These are phyloP conservation scores for Meleagris gallopavo DNA, from an alignment of 2,113 vertebrate species.

Conservation along the genomic window DNA sequence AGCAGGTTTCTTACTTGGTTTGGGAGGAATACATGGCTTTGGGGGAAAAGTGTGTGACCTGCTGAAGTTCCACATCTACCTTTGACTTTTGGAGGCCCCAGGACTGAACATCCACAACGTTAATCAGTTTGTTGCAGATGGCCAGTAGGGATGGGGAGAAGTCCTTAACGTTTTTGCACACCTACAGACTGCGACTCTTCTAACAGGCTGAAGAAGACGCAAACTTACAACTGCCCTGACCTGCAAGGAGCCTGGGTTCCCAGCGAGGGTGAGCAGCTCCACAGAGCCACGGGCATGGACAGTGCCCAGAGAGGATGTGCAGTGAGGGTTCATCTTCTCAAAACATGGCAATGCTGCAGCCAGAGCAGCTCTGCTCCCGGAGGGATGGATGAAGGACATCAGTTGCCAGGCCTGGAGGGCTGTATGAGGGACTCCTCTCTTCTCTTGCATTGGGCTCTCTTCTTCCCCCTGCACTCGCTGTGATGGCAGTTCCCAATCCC, in stretches of 20 bases:
- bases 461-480: not conserved
- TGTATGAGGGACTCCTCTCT: not conserved
- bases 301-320: not conserved
- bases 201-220: not conserved
- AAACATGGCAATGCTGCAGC: not conserved
- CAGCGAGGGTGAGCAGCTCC: not conserved
- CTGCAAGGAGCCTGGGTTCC: not conserved
- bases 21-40: constrained; percentile 15
- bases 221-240: not conserved
- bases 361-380: not conserved
- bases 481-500: not conserved
- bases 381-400: not conserved
- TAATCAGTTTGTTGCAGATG: not conserved
- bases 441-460: not conserved
- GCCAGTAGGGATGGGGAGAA: not conserved
- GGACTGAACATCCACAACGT: constrained; percentile 7
- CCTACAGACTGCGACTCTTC: not conserved
- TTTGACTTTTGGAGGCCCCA: not conserved
- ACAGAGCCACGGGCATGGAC: not conserved
- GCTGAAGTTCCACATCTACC: not conserved
- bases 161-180: not conserved
- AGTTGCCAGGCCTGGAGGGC: not conserved
- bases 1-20: not conserved
- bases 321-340: not conserved
- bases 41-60: not conserved